Evolutionary conservation across 1,140 invertebrate genomes (phyloP), one percentile per base, ranked within the genome.

Genomic region (Phortica variegata): DNA sequence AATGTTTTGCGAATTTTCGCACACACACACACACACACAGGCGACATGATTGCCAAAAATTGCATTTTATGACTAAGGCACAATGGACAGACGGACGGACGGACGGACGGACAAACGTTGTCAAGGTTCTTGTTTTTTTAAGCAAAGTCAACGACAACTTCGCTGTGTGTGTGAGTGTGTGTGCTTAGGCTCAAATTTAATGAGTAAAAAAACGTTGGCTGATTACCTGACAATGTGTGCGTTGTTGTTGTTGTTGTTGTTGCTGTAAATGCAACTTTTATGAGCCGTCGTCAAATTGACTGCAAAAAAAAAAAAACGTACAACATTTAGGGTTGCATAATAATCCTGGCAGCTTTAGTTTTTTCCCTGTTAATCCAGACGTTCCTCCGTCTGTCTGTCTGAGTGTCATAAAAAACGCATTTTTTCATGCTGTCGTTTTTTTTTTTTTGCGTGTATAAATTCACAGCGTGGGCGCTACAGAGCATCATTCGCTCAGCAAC

Each of bases 241-340:
- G 39, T n/a, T n/a, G n/a, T n/a, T n/a, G n/a, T n/a, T n/a, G n/a
- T n/a, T n/a, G n/a, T n/a, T n/a, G n/a, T n/a, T n/a, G n/a, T n/a
- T n/a, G n/a, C n/a, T n/a, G n/a, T n/a, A n/a, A n/a, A n/a, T n/a
- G n/a, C n/a, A n/a, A n/a, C n/a, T n/a, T n/a, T n/a, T n/a, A n/a
- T n/a, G n/a, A n/a, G n/a, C n/a, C n/a, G n/a, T n/a, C n/a, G n/a
- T n/a, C n/a, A n/a, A n/a, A n/a, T n/a, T n/a, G n/a, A n/a, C n/a
- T n/a, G n/a, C n/a, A n/a, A n/a, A 59, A 54, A 58, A 49, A 40
- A 53, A 54, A 58, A 48, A 58, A 54, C 47, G 38, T 32, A 49
- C 60, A 58, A 26, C 59, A 68, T 21, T 19, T 71, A 66, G 66
- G 66, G 66, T 71, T 71, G 66, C 66, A 71, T 71, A 71, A 71